phyloP scores from a whole-genome alignment of 2,113 vertebrate species.

The Phaetusa simplex region DNA sequence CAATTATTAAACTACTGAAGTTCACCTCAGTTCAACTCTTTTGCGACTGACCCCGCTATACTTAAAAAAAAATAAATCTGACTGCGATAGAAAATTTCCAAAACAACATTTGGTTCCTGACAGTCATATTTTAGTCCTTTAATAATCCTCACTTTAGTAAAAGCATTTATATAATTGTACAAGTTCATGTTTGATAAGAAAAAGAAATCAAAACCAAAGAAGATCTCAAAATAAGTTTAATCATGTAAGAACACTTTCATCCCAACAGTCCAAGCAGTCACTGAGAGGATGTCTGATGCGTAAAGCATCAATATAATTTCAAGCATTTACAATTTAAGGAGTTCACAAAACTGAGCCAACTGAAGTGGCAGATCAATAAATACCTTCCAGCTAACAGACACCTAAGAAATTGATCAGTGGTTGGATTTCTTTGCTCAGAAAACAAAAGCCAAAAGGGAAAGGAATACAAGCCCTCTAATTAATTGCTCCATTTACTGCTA shows the following conservation, averaged over 20 bases:
- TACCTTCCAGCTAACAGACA: background rate
- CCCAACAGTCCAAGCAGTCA: background rate
- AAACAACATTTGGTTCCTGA: background rate
- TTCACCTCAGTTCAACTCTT: background rate
- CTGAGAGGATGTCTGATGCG: background rate
- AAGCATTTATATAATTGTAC: background rate
- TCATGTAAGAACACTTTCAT: background rate
- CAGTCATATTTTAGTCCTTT: background rate
- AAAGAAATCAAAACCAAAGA: background rate
- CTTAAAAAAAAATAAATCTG: background rate
- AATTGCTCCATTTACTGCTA: background rate
- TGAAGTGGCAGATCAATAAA: background rate
- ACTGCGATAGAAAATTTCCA: background rate
- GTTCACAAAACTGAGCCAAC: background rate
- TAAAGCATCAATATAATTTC: background rate
- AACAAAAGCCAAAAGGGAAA: background rate
- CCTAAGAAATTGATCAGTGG: background rate
- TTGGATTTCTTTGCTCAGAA: background rate
- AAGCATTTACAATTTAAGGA: background rate
- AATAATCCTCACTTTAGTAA: background rate
- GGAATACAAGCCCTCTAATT: background rate
- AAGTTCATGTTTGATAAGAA: background rate
- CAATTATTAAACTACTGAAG: background rate
- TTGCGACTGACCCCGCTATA: background rate
- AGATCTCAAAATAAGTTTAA: background rate